Conservation (phyloP, 2,888 invertebrate species). For the Lacanobia oleracea region DNA sequence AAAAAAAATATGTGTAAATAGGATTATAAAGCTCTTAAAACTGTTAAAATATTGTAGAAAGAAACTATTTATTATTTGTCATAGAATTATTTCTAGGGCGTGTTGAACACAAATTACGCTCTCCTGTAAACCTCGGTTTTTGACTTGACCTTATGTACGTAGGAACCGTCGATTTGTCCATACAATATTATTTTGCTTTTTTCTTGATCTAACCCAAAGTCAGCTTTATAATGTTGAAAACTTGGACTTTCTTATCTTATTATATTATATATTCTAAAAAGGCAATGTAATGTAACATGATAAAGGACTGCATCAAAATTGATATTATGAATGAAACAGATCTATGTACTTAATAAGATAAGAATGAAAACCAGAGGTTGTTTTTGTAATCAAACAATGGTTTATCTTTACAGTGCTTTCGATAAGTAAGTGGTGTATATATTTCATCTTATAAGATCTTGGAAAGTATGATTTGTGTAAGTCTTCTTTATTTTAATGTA, state of each 20-base stretch:
- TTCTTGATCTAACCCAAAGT: too few species aligned
- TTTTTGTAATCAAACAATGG: constrained; percentile 1
- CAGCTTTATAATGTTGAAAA: too few species aligned
- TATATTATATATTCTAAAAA: constrained; percentile 5
- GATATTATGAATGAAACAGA: constrained; percentile 22
- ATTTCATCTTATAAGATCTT: constrained; percentile 17
- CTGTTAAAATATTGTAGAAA: too few species aligned
- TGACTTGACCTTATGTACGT: too few species aligned
- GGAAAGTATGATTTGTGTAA: constrained; percentile 20
- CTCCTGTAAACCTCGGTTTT: too few species aligned
- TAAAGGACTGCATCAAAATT: background rate
- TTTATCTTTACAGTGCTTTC: constrained; percentile 2
- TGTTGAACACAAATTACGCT: too few species aligned
- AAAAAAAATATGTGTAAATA: too few species aligned
- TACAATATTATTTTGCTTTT: too few species aligned
- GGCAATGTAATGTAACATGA: constrained; percentile 3
- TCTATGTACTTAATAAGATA: constrained; percentile 14
- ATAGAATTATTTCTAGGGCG: too few species aligned
- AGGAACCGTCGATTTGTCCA: too few species aligned
- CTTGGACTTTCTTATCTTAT: background rate
- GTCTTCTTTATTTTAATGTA: constrained; percentile 22
- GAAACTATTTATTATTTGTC: too few species aligned
- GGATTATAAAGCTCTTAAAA: too few species aligned
- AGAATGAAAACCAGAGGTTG: constrained; percentile 8
- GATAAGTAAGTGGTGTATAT: constrained; percentile 14